Percentiles rank a stretch among this genome's conserved stretches.
phyloP scores from a whole-genome alignment of 2,888 invertebrate species.

The Platycheirus albimanus region DNA sequence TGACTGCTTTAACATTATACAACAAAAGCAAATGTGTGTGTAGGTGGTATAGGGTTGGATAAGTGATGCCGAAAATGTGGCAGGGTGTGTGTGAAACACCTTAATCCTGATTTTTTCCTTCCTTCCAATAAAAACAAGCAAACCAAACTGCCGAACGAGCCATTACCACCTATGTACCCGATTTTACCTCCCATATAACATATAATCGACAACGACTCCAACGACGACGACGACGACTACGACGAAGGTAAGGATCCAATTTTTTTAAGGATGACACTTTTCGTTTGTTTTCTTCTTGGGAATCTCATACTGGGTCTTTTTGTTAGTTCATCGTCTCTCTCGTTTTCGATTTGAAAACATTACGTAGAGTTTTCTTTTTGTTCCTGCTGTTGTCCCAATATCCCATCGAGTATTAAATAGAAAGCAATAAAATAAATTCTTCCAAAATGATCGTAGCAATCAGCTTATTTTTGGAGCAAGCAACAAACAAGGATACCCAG shows the following conservation, averaged over 20 bases:
- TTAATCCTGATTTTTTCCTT: slow-evolving; percentile 57
- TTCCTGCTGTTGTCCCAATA: slow-evolving; percentile 36
- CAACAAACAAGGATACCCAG: neutral
- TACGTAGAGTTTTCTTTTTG: neutral
- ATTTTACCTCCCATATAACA: neutral
- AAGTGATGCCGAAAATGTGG: slow-evolving; percentile 5
- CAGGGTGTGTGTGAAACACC: slow-evolving; percentile 55
- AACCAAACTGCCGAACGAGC: slow-evolving; percentile 19
- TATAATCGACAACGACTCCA: neutral
- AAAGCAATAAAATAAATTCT: slow-evolving; percentile 71
- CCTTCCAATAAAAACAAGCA: slow-evolving; percentile 20
- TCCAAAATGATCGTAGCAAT: slow-evolving; percentile 59
- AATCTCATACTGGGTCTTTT: slow-evolving; percentile 9
- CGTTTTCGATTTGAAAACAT: slow-evolving; percentile 46
- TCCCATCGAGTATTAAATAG: slow-evolving; percentile 45
- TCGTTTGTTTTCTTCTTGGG: slow-evolving; percentile 6
- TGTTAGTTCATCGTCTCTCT: slow-evolving; percentile 10
- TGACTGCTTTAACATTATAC: neutral
- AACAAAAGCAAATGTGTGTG: slow-evolving; percentile 31
- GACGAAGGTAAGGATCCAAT: slow-evolving; percentile 46
- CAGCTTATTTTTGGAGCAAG: slow-evolving; percentile 45
- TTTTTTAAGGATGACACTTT: slow-evolving; percentile 62
- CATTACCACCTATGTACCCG: slow-evolving; percentile 50
- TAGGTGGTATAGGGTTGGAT: neutral
- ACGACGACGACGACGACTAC: slow-evolving; percentile 4